Evolutionary conservation across 2,113 vertebrate species (phyloP).

Genomic region (Mus spicilegus): DNA sequence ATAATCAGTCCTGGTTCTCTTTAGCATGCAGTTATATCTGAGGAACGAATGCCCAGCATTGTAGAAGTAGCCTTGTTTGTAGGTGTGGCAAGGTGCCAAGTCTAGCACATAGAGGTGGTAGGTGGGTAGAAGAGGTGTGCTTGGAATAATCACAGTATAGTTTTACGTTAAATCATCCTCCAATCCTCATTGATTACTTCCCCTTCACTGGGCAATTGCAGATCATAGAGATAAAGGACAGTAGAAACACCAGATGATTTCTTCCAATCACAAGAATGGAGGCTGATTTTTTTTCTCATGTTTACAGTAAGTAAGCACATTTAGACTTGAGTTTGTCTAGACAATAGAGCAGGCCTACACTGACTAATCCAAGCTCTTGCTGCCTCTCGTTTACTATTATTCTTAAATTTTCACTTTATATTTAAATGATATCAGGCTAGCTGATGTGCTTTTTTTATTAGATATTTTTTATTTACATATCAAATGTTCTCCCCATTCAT

Average conservation of each 20-base stretch:
- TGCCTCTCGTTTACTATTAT: not conserved
- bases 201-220: not conserved
- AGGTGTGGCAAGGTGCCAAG: not conserved
- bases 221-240: not conserved
- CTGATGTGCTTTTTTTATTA: not conserved
- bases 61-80: not conserved
- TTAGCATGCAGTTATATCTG: not conserved
- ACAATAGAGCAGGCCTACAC: not conserved
- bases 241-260: not conserved
- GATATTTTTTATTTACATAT: too few species aligned
- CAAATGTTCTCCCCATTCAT: too few species aligned
- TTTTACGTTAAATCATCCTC: too few species aligned
- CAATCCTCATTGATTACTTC: not conserved
- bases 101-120: not conserved
- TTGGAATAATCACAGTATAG: too few species aligned
- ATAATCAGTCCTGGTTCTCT: not conserved
- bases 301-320: not conserved
- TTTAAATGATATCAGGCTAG: not conserved
- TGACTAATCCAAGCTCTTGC: not conserved
- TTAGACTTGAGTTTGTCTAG: not conserved
- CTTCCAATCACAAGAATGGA: not conserved
- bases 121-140: too few species aligned
- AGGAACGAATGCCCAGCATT: not conserved
- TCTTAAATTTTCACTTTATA: not conserved
- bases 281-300: not conserved